Base-by-base conservation (phyloP, 2,888 invertebrate genomes). In the Artemia sinica region DNA sequence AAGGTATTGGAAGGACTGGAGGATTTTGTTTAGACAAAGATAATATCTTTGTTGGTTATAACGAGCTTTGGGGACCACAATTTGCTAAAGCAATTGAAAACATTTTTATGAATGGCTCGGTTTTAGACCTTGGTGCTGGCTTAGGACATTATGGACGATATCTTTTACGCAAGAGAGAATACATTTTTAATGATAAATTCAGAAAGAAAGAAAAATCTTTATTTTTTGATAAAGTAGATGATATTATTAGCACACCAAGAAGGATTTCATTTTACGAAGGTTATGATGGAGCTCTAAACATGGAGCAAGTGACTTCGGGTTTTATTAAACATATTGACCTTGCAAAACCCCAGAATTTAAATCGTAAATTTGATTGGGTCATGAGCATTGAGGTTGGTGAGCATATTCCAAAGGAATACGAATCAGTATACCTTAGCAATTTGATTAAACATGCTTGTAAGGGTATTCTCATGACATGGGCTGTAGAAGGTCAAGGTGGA, bases 381-480 rank as follows among this genome's bases (percentile, higher is more conserved):
- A 69, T 73, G 51, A 73, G 73, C 50, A 14, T 73, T 49, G 72
- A 73, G 66, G 73, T 73, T 18, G 73, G 72, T 8, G 73, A 73
- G 65, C 73, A 73, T 66, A 73, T 73, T 52, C 72, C 72, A 11
- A 48, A 48, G 14, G 41, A 70, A 11, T 70, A 67, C 18, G 72
- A 73, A 51, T 52, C 67, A 9, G 50, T 69, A 58, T 73, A 69
- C 67, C 14, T 73, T 4, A 71, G 72, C 49, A 73, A 73, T 66
- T 52, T 73, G 13, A 69, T 69, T 18, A 66, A 66, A 50, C 72
- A 73, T 65, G 73, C 73, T 13, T 70, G 71, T n/a, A 63, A 71
- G 70, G 72, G 72, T 28, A 71, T 70, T 14, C 18, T 70, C 10
- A 9, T 70, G 5, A 65, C 70, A 13, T 70, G 69, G 70, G 70